These are phyloP conservation scores for Thymelicus sylvestris DNA, from an alignment of 2,888 invertebrate genomes.

Conservation along the genomic window DNA sequence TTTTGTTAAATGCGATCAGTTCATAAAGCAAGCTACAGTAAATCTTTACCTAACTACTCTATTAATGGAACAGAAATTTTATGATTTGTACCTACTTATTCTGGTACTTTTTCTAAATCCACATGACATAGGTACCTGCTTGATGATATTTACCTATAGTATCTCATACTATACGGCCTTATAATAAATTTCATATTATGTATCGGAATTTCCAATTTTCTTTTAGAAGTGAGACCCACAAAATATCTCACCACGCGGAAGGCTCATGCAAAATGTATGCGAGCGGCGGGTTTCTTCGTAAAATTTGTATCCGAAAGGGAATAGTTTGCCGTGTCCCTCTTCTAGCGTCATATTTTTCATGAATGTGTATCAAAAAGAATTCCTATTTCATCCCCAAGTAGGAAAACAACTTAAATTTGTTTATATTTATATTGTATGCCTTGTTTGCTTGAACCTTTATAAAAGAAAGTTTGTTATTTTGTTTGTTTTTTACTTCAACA, in stretches of 20 bases:
- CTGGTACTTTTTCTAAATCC: too few species aligned
- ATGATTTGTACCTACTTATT: too few species aligned
- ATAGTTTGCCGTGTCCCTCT: conserved; percentile 53
- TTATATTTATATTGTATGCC: conserved; percentile 29
- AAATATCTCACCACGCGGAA: conserved; percentile 40
- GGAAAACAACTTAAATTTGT: conserved; percentile 37
- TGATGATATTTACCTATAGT: too few species aligned
- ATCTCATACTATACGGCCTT: too few species aligned
- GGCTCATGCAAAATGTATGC: conserved; percentile 80
- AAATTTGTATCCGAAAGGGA: conserved; percentile 60
- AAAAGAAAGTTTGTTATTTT: conserved; percentile 30
- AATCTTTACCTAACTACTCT: too few species aligned
- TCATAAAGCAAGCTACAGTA: too few species aligned
- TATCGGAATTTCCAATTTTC: conserved; percentile 45
- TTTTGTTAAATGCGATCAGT: too few species aligned
- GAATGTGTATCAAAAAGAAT: conserved; percentile 43
- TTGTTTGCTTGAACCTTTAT: conserved; percentile 31
- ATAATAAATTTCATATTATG: background rate
- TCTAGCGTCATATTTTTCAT: conserved; percentile 50
- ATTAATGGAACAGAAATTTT: too few species aligned
- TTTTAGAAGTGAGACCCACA: conserved; percentile 42
- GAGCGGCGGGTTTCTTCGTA: conserved; percentile 52
- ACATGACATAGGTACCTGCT: too few species aligned
- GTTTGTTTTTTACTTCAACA: background rate
- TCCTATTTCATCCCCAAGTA: conserved; percentile 25